Evolutionary conservation across 1,140 invertebrate genomes (phyloP), one percentile per base, ranked within the genome.

Genomic region (Reticulitermes speratus): DNA sequence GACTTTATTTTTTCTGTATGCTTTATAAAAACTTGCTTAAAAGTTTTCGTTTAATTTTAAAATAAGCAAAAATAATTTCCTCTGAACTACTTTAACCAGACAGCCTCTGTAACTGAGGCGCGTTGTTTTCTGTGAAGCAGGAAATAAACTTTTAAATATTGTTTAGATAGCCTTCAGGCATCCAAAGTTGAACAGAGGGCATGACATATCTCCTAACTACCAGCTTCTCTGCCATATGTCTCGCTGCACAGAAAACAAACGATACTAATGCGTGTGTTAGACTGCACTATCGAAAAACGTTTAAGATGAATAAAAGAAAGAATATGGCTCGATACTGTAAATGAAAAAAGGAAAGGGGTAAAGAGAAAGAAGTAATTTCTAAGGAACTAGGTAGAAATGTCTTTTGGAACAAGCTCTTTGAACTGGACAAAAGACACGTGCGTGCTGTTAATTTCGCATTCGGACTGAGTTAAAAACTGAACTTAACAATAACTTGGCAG

Each of bases 401-500:
- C 65, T 75, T 75, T 75, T 30, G 65, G 65, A 75, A 30, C 1
- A 75, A 75, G 65, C 65, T 75, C 65, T 75, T 75, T 75, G 65
- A 75, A 75, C n/a, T 12, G 65, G 65, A 75, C 25, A 75, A 75
- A 19, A 75, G 65, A 8, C 25, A 75, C 65, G 65, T 75, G 65
- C 65, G 65, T 75, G 65, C 25, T 30, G 65, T 75, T 75, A 75
- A 75, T 75, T 75, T 75, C 65, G 65, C 65, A 75, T 75, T 75
- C 65, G n/a, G 65, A 16, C n/a, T 75, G 65, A 75, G 65, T 25
- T 75, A 75, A 30, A 30, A 75, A 75, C 65, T 30, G n/a, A 75
- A 75, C 65, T 75, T 8, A 75, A 75, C 65, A 75, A 75, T 75
- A 75, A 75, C 65, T 75, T 75, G 8, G 65, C 65, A 25, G 65